Evolutionary conservation across 2,888 invertebrate genomes (phyloP), one percentile per base, ranked within the genome.

Genomic region (Schrankia costaestrigalis): DNA sequence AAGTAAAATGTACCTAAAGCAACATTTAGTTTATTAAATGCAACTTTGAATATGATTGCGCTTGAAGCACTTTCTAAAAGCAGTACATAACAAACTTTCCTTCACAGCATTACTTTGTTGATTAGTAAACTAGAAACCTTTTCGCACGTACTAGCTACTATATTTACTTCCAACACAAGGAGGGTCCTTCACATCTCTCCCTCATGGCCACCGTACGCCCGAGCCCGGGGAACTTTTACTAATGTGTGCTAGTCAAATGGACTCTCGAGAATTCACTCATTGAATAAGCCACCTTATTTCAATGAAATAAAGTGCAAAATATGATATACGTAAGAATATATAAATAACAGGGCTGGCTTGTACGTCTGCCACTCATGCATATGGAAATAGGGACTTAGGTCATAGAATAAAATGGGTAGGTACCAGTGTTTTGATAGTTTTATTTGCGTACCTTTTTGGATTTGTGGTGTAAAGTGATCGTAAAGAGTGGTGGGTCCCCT

Each of bases 231-330:
- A 84, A 81, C 80, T 84, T 84, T 85, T 84, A 85, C 84, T 85
- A 85, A 86, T 86, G 80, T 77, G 78, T 73, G 71, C 80, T 82
- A 86, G 85, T 84, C 85, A 86, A 85, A 86, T 85, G 84, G 84
- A 81, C 83, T 80, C 82, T 75, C 63, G 82, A 75, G 81, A 59
- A 56, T 66, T 56, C 42, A 46, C 48, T 50, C 69, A 62, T 61
- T 54, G 66, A 62, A 86, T 77, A 78, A 70, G 56, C 60, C 53
- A 56, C 76, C 66, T 61, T 81, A 74, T 54, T 38, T 39, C 55
- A 46, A 41, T 30, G 56, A 38, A 29, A 63, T 70, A 80, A 57
- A 63, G 80, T 63, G 43, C 60, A 71, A 56, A 71, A 63, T 71
- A 51, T 58, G 51, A 63, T 66, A 60, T 46, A 39, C 37, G 25